Evolutionary conservation across 2,888 invertebrate species (phyloP).

Genomic region (Tortricodes alternella): DNA sequence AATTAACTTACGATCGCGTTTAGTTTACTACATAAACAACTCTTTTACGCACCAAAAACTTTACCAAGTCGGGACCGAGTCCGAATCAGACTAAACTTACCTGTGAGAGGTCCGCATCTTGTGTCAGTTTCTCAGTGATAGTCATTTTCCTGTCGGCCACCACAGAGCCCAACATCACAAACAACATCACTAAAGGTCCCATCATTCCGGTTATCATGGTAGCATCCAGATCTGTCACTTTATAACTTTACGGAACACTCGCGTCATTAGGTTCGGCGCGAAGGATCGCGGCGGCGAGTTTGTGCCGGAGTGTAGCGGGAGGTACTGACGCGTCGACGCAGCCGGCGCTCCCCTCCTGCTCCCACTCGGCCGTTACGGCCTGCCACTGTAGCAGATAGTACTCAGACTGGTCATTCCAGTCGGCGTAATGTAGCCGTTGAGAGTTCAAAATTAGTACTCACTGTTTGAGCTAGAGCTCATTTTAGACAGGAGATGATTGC

Average conservation of each 20-base stretch:
- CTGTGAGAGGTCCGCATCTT: constrained; percentile 86
- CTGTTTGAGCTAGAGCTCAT: constrained; percentile 1
- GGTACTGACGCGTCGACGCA: constrained; percentile 60
- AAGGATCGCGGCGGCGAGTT: constrained; percentile 53
- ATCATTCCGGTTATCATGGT: constrained; percentile 47
- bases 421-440: constrained; percentile 53
- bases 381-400: constrained; percentile 37
- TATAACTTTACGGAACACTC: constrained; percentile 62
- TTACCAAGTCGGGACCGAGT: constrained; percentile 11
- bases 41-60: constrained; percentile 17
- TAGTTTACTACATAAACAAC: constrained; percentile 10
- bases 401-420: constrained; percentile 60
- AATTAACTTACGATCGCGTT: constrained; percentile 28
- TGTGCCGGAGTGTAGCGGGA: constrained; percentile 63
- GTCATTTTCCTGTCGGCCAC: constrained; percentile 72
- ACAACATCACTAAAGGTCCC: constrained; percentile 67
- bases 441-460: constrained; percentile 48
- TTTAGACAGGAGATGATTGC: constrained; percentile 1
- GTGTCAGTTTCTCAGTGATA: constrained; percentile 84
- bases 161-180: constrained; percentile 64
- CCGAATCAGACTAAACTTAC: constrained; percentile 55
- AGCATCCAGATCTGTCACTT: constrained; percentile 55
- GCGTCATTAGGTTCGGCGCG: constrained; percentile 44
- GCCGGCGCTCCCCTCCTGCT: constrained; percentile 54
- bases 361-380: constrained; percentile 46